These are phyloP conservation scores for Petrophora chlorosata DNA, from an alignment of 2,888 invertebrate genomes.

Conservation along the genomic window DNA sequence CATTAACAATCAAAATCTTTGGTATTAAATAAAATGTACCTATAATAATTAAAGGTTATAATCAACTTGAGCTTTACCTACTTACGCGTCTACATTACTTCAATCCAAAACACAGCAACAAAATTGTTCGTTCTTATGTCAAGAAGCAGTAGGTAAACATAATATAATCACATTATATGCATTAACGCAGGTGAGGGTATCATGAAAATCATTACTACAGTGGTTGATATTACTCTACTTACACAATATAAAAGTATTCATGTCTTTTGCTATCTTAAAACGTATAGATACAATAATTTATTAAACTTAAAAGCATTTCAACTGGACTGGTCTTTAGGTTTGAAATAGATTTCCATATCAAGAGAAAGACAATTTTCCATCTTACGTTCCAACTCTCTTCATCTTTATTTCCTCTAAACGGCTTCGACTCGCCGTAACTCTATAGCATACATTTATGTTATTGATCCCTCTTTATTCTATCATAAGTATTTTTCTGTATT, in stretches of 20 bases:
- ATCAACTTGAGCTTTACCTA: slow-evolving; percentile 75
- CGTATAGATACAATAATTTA: slow-evolving; percentile 42
- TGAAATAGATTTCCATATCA: slow-evolving; percentile 72
- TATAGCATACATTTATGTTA: slow-evolving; percentile 53
- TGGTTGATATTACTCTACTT: slow-evolving; percentile 54
- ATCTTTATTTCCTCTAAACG: slow-evolving; percentile 4
- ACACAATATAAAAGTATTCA: slow-evolving; percentile 58
- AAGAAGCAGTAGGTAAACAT: slow-evolving; percentile 47
- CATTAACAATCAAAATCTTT: slow-evolving; percentile 7
- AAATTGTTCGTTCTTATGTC: slow-evolving; percentile 34
- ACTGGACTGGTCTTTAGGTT: slow-evolving; percentile 70
- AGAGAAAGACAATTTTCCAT: slow-evolving; percentile 24
- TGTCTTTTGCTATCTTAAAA: slow-evolving; percentile 62
- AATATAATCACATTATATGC: slow-evolving; percentile 65
- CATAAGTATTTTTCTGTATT: slow-evolving; percentile 63
- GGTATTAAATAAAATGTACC: slow-evolving; percentile 11
- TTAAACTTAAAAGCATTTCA: slow-evolving; percentile 60
- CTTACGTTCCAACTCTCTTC: slow-evolving; percentile 12
- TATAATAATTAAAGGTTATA: slow-evolving; percentile 46
- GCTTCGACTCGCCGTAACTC: slow-evolving; percentile 15
- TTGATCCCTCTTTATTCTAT: slow-evolving; percentile 77
- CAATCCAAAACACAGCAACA: slow-evolving; percentile 24
- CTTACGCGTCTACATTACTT: slow-evolving; percentile 40
- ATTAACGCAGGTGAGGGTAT: slow-evolving; percentile 48
- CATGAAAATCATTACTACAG: slow-evolving; percentile 49